These are phyloP conservation scores for Leptinotarsa lineolata DNA, from an alignment of 1,140 invertebrate species.

Conservation along the genomic window DNA sequence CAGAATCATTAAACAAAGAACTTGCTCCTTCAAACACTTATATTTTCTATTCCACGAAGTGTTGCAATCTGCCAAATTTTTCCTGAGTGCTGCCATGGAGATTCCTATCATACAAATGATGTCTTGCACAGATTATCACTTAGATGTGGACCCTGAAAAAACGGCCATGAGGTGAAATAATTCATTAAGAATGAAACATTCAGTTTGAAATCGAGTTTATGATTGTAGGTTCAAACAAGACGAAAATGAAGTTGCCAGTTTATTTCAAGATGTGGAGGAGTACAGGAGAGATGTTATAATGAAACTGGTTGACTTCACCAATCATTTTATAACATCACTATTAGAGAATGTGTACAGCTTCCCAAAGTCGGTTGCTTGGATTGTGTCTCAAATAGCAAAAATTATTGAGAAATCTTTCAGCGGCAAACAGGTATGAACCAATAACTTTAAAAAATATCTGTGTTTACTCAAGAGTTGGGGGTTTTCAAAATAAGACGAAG, in stretches of 20 bases:
- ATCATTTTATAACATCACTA: slow-evolving; percentile 83
- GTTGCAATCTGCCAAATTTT: slow-evolving; percentile 88
- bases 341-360: slow-evolving; percentile 89
- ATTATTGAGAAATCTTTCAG: slow-evolving; percentile 68
- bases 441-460: not conserved
- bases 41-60: slow-evolving; percentile 90
- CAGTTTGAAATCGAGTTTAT: not conserved
- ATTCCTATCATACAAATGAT: slow-evolving; percentile 90
- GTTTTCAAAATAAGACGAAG: too few relatives aligned
- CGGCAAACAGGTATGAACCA: slow-evolving; percentile 62
- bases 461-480: too few relatives aligned
- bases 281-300: slow-evolving; percentile 81
- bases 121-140: slow-evolving; percentile 89
- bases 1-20: slow-evolving; percentile 79
- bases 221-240: slow-evolving; percentile 42
- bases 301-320: slow-evolving; percentile 79
- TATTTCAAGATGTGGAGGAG: slow-evolving; percentile 42
- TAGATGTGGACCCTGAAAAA: slow-evolving; percentile 92
- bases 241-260: slow-evolving; percentile 34
- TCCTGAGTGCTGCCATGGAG: slow-evolving; percentile 89
- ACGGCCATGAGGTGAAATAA: slow-evolving; percentile 64
- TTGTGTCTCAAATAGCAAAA: slow-evolving; percentile 76
- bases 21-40: slow-evolving; percentile 86
- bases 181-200: not conserved
- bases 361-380: slow-evolving; percentile 80